phyloP scores from a whole-genome alignment of 2,113 vertebrate genomes.

The Chroicocephalus ridibundus region DNA sequence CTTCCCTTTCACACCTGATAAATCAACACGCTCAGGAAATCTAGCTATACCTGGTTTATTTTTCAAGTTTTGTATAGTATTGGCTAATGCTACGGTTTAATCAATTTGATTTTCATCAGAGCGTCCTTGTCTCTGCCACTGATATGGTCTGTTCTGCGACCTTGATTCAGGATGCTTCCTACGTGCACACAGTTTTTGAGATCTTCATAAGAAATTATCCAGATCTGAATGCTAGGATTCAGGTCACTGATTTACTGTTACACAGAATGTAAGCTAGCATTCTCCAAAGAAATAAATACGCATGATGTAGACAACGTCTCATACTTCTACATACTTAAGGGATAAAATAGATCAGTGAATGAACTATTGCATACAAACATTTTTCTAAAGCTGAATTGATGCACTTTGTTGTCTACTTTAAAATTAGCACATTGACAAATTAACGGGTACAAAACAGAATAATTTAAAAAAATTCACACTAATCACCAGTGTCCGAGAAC shows the following conservation, averaged over 20 bases:
- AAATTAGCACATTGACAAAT: not conserved
- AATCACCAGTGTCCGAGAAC: not conserved
- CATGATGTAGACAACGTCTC: not conserved
- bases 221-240: not conserved
- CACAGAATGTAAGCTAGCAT: not conserved
- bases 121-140: not conserved
- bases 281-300: not conserved
- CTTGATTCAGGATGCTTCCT: not conserved
- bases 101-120: not conserved
- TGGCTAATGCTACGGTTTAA: not conserved
- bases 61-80: not conserved
- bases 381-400: not conserved
- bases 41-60: not conserved
- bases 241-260: not conserved
- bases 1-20: not conserved
- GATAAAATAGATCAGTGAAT: not conserved
- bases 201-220: not conserved
- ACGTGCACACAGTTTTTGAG: not conserved
- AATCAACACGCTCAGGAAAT: not conserved
- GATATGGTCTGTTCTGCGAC: not conserved
- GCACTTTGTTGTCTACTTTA: not conserved
- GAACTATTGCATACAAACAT: not conserved
- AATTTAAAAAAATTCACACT: not conserved
- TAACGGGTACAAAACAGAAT: not conserved
- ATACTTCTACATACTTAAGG: not conserved